A percentile compares a stretch with the other conserved stretches of the same genome.
Conservation (phyloP, 2,113 vertebrate species). For the Vombatus ursinus region DNA sequence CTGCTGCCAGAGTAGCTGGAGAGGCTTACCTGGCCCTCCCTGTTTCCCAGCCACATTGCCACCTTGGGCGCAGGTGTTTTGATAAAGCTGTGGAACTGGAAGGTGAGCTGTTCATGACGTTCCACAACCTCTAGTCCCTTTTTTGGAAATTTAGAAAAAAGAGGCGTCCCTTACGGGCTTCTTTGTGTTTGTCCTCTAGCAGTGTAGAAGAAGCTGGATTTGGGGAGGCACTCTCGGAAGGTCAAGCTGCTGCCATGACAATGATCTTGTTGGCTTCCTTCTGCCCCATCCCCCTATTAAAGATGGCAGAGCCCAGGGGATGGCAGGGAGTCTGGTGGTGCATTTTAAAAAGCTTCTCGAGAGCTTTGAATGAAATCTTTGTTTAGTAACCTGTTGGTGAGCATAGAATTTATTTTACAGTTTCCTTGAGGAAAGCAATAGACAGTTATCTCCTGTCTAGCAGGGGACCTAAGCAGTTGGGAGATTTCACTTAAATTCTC, state of each 20-base stretch:
- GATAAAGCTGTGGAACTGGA: slow-evolving; percentile 83
- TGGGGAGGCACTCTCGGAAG: slow-evolving; percentile 31
- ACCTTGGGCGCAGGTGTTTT: slow-evolving; percentile 80
- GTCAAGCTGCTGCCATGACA: slow-evolving; percentile 16
- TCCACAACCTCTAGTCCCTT: slow-evolving; percentile 64
- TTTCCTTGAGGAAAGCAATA: slow-evolving; percentile 64
- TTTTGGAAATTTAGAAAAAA: slow-evolving; percentile 69
- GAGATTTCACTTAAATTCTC: neutral
- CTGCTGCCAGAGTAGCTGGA: slow-evolving; percentile 77
- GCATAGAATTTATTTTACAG: slow-evolving; percentile 27
- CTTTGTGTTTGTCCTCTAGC: slow-evolving; percentile 73
- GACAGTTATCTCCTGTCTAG: neutral
- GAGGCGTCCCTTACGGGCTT: slow-evolving; percentile 78
- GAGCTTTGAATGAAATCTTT: neutral
- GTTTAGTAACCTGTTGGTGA: neutral
- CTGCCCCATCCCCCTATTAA: slow-evolving; percentile 5
- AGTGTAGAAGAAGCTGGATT: slow-evolving; percentile 33
- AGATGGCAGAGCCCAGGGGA: neutral
- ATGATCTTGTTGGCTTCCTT: slow-evolving; percentile 37
- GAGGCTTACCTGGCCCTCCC: slow-evolving; percentile 81
- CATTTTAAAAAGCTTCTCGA: neutral
- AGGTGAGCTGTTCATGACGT: slow-evolving; percentile 75
- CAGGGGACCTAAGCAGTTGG: neutral
- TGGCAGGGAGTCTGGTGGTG: neutral
- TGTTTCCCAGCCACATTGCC: slow-evolving; percentile 78